These are phyloP conservation scores for Leptogaster cylindrica DNA, from an alignment of 2,888 invertebrate species.

Conservation along the genomic window DNA sequence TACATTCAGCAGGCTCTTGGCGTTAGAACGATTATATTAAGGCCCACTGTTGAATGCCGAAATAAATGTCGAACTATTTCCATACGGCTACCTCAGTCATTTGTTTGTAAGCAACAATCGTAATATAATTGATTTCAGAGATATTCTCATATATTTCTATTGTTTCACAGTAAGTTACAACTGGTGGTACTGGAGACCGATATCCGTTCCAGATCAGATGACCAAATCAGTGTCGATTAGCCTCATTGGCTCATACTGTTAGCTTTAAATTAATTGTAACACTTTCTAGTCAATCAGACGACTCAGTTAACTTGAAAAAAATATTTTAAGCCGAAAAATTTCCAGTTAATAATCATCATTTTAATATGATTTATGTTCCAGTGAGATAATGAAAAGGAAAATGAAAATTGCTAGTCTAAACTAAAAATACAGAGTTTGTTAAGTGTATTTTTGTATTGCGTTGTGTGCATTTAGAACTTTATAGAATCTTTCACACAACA, in stretches of 20 bases:
- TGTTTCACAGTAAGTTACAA: conserved; percentile 75
- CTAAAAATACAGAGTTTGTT: background rate
- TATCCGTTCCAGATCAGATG: conserved; percentile 69
- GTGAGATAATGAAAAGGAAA: too few species aligned
- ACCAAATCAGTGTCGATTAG: conserved; percentile 67
- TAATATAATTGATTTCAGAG: background rate
- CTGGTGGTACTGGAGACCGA: conserved; percentile 79
- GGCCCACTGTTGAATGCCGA: conserved; percentile 79
- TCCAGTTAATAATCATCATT: background rate
- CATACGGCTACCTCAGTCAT: conserved; percentile 72
- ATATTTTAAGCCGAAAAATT: background rate
- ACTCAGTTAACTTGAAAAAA: conserved; percentile 4
- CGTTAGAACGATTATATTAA: conserved; percentile 72
- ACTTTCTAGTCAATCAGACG: conserved; percentile 25
- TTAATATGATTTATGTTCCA: background rate
- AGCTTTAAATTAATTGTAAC: conserved; percentile 8
- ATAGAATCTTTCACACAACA: background rate
- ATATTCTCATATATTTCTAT: conserved; percentile 19
- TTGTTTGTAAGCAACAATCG: conserved; percentile 73
- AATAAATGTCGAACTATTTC: conserved; percentile 74
- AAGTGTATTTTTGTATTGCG: background rate
- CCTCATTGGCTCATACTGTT: conserved; percentile 74
- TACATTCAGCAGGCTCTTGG: conserved; percentile 78
- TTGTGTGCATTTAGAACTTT: background rate
- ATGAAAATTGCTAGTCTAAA: background rate